Evolutionary conservation across 1,140 invertebrate genomes (phyloP), one percentile per base, ranked within the genome.

Genomic region (Drosophila repleta): DNA sequence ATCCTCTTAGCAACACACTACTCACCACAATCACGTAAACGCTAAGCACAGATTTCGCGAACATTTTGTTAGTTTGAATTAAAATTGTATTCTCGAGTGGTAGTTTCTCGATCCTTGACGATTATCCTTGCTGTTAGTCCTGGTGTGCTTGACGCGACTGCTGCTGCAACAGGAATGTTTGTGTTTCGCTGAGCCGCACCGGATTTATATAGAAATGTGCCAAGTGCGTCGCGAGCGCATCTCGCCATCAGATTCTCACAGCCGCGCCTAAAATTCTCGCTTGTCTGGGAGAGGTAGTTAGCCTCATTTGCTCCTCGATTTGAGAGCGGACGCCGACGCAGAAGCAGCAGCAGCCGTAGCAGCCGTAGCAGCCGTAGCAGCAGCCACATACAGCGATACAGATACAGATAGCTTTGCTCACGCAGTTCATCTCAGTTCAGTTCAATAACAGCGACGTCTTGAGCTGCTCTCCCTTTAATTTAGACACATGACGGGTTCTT

Each of bases 91-190:
- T 76, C 41, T 18, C 32, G 21, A 17, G 48, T 21, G 5, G 10
- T 39, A 17, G 29, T 24, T 1, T 52, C 49, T 61, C 51, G 11
- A 67, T 55, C 55, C 63, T 67, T 18, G 35, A 5, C 15, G 37
- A 29, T 43, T 68, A 66, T 73, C 64, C 80, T 79, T n/a, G n/a
- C n/a, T 60, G n/a, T 17, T 58, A 37, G 39, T 52, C 37, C 57
- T 68, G 64, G 26, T 58, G 32, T 48, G 32, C 69, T 46, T 46
- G 39, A 39, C 48, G 53, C 68, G 78, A 71, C 77, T 91, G 48
- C 55, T 61, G 69, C 55, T 72, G 82, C 75, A 91, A 91, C 90
- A 91, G 90, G 90, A 91, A 84, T 91, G 90, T 82, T 84, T 91
- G 90, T 51, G 68, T 78, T 70, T 62, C 62, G 79, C 62, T 88